Base-by-base conservation (phyloP, 2,113 vertebrate species). In the Carlito syrichta region DNA sequence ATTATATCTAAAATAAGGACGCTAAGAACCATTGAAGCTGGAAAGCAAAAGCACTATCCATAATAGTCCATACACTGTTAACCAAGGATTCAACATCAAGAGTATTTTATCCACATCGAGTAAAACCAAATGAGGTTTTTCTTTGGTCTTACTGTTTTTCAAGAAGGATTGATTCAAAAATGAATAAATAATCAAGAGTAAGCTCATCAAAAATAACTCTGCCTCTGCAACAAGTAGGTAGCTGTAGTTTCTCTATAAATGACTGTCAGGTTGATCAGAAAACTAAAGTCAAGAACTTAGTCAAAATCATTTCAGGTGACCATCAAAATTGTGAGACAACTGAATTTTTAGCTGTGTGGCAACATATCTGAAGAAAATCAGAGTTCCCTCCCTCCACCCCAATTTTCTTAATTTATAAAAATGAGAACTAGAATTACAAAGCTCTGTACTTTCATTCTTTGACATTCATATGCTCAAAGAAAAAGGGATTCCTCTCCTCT, bases 131-230 rank as follows among this genome's bases (percentile, higher is more conserved):
- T n/a, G 20, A 95, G 5, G 1, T 68, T 96, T 93, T 81, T 30
- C 82, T 84, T 96, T 87, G 50, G 32, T 73, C 86, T 86, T n/a
- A n/a, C n/a, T 86, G 69, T 5, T 69, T 77, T 35, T 94, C 52
- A 40, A 78, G 35, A 60, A 23, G 9, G 69, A 86, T 30, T 71
- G 8, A 77, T 90, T 27, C 62, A 96, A 92, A 84, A 40, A n/a
- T 66, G 63, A 56, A 96, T 94, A 83, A 89, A 86, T 3, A 96
- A 76, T 56, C n/a, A 85, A 19, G 23, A 43, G 89, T 71, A 50
- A 91, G 12, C 17, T 62, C 91, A n/a, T 74, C 35, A 78, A 85
- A 68, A 40, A 40, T 77, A 38, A 52, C 90, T 88, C 94, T 96
- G 43, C 27, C 86, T 93, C 6, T 68, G 0, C 5, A 95, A 95